Evolutionary conservation across 1,140 invertebrate genomes (phyloP), one percentile per base, ranked within the genome.

Genomic region (Sesamia nonagrioides): DNA sequence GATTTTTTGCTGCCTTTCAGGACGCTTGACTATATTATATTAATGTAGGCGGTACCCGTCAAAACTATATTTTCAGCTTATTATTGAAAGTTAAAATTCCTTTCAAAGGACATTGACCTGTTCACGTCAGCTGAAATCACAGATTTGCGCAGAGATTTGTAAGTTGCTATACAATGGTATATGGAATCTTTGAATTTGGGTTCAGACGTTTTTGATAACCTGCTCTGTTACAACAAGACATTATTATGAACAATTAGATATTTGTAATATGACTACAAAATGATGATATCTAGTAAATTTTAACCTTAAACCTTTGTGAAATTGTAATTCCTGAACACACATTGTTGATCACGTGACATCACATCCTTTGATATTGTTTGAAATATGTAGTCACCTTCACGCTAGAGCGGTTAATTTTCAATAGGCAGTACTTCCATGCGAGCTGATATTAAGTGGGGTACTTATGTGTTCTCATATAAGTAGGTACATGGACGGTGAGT

Each of bases 401-500:
- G 71, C 8, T 40, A 63, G 56, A 75, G 73, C 56, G 45, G 33
- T 15, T 75, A 75, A 75, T 63, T 73, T 42, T 75, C 42, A 75
- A 75, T 63, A 75, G 58, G 58, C 21, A 50, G 45, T 50, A 45
- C 21, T 54, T 58, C 52, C 35, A 58, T 73, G 33, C n/a, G 15
- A 58, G 40, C 13, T 42, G 52, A 33, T 11, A 42, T 56, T 37
- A 18, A 58, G 52, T 58, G 54, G 50, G 40, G 48, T 60, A 52
- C 54, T 58, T 37, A 18, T 21, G 17, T 74, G 58, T 61, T 35
- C 52, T 21, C 17, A n/a, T n/a, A 61, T 11, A 9, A 1, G 35
- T 72, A 72, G 45, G n/a, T 72, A 21, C 52, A 42, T 78, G 48
- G n/a, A 40, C 69, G 27, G 73, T 80, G 52, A 61, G 35, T 75